A percentile compares a stretch with the other conserved stretches of the same genome.
Evolutionary conservation across 1,140 invertebrate genomes (phyloP).

Genomic region (Drosophila takahashii): DNA sequence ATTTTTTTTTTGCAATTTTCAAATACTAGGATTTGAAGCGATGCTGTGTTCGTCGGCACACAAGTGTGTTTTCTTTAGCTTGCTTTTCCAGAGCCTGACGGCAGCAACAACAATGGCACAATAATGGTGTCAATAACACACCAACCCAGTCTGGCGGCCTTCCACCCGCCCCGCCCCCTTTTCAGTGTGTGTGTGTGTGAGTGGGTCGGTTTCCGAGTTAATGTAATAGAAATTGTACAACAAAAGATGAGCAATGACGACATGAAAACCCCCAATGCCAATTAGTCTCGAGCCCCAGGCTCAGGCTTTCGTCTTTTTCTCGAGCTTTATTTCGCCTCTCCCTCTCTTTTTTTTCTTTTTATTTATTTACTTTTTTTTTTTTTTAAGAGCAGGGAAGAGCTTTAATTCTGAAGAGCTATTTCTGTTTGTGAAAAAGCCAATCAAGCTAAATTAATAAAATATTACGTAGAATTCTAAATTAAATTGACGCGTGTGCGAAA

Average conservation of each 20-base stretch:
- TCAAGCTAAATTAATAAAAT: slow-evolving; percentile 83
- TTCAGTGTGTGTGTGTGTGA: slow-evolving; percentile 9
- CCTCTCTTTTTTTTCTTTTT: neutral
- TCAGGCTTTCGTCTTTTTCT: neutral
- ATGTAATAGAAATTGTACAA: slow-evolving; percentile 80
- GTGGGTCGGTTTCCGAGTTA: slow-evolving; percentile 52
- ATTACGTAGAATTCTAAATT: slow-evolving; percentile 80
- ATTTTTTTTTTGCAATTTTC: neutral
- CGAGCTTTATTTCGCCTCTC: neutral
- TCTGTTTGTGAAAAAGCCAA: slow-evolving; percentile 80
- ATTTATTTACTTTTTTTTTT: neutral
- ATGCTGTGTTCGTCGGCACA: neutral
- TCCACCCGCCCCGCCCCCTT: neutral
- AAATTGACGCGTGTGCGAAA: slow-evolving; percentile 78
- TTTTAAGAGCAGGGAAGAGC: neutral
- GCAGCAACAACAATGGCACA: slow-evolving; percentile 49
- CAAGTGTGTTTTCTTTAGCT: slow-evolving; percentile 36
- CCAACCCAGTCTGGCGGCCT: slow-evolving; percentile 23
- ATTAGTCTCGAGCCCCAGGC: slow-evolving; percentile 51
- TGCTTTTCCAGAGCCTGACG: slow-evolving; percentile 43
- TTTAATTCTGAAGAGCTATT: slow-evolving; percentile 31
- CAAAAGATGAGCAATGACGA: slow-evolving; percentile 80
- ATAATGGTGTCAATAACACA: slow-evolving; percentile 79
- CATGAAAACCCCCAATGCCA: slow-evolving; percentile 77
- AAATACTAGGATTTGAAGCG: neutral